Evolutionary conservation across 2,888 invertebrate genomes (phyloP), one percentile per base, ranked within the genome.

Genomic region (Pammene aurita): DNA sequence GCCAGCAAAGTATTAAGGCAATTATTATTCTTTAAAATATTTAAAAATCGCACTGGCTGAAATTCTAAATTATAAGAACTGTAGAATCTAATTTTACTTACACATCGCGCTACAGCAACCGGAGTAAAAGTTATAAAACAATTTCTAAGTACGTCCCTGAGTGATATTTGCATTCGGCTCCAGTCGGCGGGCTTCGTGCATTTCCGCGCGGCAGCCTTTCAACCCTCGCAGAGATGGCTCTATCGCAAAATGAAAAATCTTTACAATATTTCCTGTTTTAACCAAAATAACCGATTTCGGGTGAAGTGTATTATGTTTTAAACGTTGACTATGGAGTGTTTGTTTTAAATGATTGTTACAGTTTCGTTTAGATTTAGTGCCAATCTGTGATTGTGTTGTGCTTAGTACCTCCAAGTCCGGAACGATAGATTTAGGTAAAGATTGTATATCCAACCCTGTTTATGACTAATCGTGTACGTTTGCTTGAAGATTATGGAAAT

Each of bases 191-290:
- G 70, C 75, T 76, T 91, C 92, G 92, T 83, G 81, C 80, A 84
- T 86, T 90, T 92, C 87, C 92, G 91, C 77, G 70, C 79, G 77
- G 78, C 84, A 82, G 85, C 84, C 80, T 84, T 86, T 78, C 89
- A 89, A 86, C 90, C 91, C 92, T 85, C 82, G 82, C 79, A 82
- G 82, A 82, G 81, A 89, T 89, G 89, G 83, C 85, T 87, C 81
- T 78, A 82, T 80, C 78, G 80, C 82, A 80, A 82, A 77, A 81
- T 82, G 84, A 82, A 90, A 90, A 90, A 86, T 87, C 88, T 89
- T 89, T 89, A 86, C 81, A 82, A 80, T 77, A 82, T 84, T 84
- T 84, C 78, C 80, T 77, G 74, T 80, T 77, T 80, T 82, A 80
- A 78, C 72, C 76, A 70, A 67, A 67, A 80, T 78, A 81, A 78